A percentile compares a stretch with the other conserved stretches of the same genome.
Evolutionary conservation across 2,113 vertebrate species (phyloP).

Genomic region (Tychaedon coryphoeus): DNA sequence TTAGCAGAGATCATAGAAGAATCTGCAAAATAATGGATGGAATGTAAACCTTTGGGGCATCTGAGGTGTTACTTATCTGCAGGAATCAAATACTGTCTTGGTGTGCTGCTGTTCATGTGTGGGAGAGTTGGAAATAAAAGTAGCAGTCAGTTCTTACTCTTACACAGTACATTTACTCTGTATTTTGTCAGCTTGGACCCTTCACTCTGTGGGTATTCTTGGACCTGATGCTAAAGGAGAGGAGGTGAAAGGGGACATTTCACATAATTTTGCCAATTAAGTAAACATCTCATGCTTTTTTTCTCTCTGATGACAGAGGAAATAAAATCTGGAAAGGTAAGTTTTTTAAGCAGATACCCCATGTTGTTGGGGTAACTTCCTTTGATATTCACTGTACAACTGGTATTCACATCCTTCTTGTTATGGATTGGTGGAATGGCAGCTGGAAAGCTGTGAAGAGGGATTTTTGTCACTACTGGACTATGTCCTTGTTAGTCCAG

Average conservation of each 20-base stretch:
- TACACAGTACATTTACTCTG: neutral
- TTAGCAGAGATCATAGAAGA: neutral
- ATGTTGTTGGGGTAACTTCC: neutral
- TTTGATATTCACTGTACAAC: neutral
- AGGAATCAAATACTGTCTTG: neutral
- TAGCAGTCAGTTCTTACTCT: neutral
- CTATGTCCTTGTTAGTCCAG: fast-evolving
- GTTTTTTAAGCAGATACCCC: neutral
- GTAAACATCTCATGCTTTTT: neutral
- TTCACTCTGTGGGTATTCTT: neutral
- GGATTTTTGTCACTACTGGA: neutral
- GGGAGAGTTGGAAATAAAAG: neutral
- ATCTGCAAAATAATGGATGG: neutral
- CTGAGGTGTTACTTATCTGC: neutral
- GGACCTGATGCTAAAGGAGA: neutral
- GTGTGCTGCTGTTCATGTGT: neutral
- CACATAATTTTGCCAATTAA: neutral
- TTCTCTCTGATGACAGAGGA: neutral
- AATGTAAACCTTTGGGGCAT: neutral
- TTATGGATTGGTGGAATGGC: neutral
- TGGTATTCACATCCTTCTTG: neutral
- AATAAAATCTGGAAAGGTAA: neutral
- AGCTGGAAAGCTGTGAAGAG: neutral
- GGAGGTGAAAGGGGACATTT: neutral
- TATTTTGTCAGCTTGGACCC: neutral